Evolutionary conservation across 2,888 invertebrate genomes (phyloP).

Genomic region (Gnatocerus cornutus): DNA sequence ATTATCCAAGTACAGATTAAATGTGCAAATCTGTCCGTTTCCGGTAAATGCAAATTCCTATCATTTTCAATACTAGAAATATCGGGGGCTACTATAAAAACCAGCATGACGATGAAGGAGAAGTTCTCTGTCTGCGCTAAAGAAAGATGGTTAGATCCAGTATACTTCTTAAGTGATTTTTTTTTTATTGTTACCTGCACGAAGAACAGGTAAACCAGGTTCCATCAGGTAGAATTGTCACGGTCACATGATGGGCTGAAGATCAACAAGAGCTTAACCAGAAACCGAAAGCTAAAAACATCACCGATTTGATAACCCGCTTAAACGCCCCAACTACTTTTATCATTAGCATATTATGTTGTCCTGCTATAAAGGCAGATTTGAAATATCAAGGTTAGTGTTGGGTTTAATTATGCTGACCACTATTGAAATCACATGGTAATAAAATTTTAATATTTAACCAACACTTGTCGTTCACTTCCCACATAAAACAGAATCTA

Average conservation of each 20-base stretch:
- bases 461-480: constrained; percentile 29
- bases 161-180: constrained; percentile 38
- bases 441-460: constrained; percentile 41
- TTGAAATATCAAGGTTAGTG: constrained; percentile 41
- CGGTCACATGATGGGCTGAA: constrained; percentile 39
- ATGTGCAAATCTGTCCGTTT: constrained; percentile 26
- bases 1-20: constrained; percentile 27
- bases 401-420: constrained; percentile 34
- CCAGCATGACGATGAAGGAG: constrained; percentile 18
- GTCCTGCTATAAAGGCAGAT: constrained; percentile 8
- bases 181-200: constrained; percentile 48
- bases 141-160: constrained; percentile 21
- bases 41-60: constrained; percentile 38
- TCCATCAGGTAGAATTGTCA: constrained; percentile 49
- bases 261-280: constrained; percentile 33
- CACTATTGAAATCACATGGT: constrained; percentile 33
- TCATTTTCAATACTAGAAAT: constrained; percentile 30
- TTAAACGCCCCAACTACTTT: constrained; percentile 6
- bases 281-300: constrained; percentile 13
- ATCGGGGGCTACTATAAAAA: constrained; percentile 33
- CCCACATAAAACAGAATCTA: constrained; percentile 21
- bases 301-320: not conserved
- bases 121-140: not conserved
- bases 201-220: constrained; percentile 49
- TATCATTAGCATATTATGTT: constrained; percentile 38